Evolutionary conservation across 2,797 vertebrate genomes (phyloP).

Genomic region (Oophaga sylvatica): DNA sequence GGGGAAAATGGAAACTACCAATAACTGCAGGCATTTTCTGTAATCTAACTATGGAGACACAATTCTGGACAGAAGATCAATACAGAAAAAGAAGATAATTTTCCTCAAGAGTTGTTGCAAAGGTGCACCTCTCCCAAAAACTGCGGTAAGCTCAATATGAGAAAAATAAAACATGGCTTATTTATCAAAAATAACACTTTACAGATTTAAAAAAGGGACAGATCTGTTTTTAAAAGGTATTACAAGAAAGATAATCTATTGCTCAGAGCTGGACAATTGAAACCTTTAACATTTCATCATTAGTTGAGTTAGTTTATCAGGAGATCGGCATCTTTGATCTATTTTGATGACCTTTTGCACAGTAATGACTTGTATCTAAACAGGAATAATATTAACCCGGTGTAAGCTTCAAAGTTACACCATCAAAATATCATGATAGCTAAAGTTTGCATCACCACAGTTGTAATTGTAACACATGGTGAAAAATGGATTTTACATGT

Average conservation of each 20-base stretch:
- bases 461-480: background rate
- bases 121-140: background rate
- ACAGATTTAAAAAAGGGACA: background rate
- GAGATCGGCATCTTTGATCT: slow-evolving; percentile 24
- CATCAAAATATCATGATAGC: background rate
- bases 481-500: background rate
- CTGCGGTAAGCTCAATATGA: background rate
- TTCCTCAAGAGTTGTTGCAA: too few relatives aligned
- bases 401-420: slow-evolving; percentile 8
- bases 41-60: too few relatives aligned
- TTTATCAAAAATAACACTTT: background rate
- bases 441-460: background rate
- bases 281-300: background rate
- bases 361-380: slow-evolving; percentile 37
- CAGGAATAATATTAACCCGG: slow-evolving; percentile 21
- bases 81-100: too few relatives aligned
- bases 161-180: background rate
- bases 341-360: slow-evolving; percentile 30
- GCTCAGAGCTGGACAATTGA: background rate
- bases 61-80: too few relatives aligned
- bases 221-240: background rate
- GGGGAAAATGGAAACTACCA: too few relatives aligned
- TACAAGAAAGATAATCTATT: background rate
- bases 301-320: slow-evolving; percentile 16
- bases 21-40: too few relatives aligned